phyloP scores from a whole-genome alignment of 2,797 vertebrate species.

The Numenius phaeopus region DNA sequence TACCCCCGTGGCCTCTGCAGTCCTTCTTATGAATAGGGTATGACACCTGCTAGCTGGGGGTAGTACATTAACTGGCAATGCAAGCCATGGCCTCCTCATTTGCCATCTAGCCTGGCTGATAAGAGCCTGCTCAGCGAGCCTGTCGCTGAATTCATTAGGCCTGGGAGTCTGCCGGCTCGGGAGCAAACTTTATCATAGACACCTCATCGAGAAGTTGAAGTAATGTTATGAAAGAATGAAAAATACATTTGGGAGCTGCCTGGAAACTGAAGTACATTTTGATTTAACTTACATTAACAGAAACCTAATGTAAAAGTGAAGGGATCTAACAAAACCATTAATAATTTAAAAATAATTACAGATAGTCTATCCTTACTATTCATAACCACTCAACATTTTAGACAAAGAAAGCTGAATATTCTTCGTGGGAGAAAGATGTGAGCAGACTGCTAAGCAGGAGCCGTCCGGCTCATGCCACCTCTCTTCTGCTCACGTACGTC shows the following conservation, averaged over 20 bases:
- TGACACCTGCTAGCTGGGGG: background rate
- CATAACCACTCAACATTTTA: slow-evolving; percentile 83
- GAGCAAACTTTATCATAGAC: slow-evolving; percentile 63
- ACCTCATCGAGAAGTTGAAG: slow-evolving; percentile 71
- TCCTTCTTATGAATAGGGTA: background rate
- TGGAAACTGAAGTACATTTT: slow-evolving; percentile 81
- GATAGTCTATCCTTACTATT: slow-evolving; percentile 82
- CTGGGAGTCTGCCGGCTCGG: background rate
- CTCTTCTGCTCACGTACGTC: background rate
- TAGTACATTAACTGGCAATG: background rate
- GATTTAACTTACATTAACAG: slow-evolving; percentile 84
- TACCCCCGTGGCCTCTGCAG: background rate
- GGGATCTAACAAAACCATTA: slow-evolving; percentile 84
- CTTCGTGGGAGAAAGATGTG: slow-evolving; percentile 76
- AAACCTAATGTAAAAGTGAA: slow-evolving; percentile 83
- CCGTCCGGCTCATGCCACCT: background rate
- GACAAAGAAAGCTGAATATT: slow-evolving; percentile 82
- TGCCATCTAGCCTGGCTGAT: background rate
- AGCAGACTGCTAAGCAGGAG: slow-evolving; percentile 74
- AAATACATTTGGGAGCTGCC: slow-evolving; percentile 79
- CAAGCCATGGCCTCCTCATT: background rate
- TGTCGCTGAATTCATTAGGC: slow-evolving; percentile 13
- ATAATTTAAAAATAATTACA: slow-evolving; percentile 88
- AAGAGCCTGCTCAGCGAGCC: background rate
- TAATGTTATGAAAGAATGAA: slow-evolving; percentile 82